Evolutionary conservation across 2,797 vertebrate genomes (phyloP).

Genomic region (Coilia nasus): DNA sequence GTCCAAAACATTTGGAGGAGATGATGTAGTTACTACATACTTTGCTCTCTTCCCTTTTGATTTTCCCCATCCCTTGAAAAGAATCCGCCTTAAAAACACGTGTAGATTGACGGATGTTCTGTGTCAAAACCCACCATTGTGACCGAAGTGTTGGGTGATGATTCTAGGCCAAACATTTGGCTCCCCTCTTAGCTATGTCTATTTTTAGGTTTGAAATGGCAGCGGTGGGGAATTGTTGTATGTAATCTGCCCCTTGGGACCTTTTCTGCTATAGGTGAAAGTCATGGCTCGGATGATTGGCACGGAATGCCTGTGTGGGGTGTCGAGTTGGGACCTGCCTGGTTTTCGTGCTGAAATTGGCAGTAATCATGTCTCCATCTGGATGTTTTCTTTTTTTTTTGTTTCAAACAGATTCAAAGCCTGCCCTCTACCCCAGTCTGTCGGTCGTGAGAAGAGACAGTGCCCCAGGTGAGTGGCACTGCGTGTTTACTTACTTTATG

Average conservation of each 20-base stretch:
- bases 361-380: conserved; percentile 34
- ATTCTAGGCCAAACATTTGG: conserved; percentile 4
- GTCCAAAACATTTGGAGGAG: background rate
- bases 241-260: background rate
- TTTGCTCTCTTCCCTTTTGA: background rate
- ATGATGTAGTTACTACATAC: background rate
- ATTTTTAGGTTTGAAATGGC: background rate
- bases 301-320: conserved; percentile 18
- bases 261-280: conserved; percentile 21
- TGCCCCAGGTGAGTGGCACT: conserved; percentile 61
- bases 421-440: conserved; percentile 67
- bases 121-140: background rate
- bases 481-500: background rate
- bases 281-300: conserved; percentile 1
- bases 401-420: conserved; percentile 47
- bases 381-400: conserved; percentile 26
- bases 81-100: too few species aligned
- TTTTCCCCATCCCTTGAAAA: too few species aligned
- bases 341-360: conserved; percentile 5
- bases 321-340: background rate
- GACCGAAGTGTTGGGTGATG: background rate
- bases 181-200: conserved; percentile 8
- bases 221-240: background rate
- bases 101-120: background rate
- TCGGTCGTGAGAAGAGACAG: conserved; percentile 60